Percentiles rank a stretch among this genome's conserved stretches.
Evolutionary conservation across 2,797 vertebrate species (phyloP).

Genomic region (Garrulus glandarius): DNA sequence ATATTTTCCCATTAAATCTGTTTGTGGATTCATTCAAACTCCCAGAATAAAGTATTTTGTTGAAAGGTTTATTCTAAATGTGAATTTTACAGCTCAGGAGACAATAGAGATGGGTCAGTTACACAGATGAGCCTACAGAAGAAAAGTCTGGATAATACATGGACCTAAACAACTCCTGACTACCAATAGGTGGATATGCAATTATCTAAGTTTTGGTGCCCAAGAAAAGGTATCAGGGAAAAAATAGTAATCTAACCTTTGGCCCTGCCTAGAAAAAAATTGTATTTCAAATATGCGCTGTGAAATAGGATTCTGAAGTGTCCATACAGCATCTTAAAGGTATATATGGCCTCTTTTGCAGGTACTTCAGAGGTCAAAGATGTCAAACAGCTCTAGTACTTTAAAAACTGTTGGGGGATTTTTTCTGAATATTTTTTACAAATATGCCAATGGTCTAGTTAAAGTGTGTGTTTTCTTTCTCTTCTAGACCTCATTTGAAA

Average conservation of each 20-base stretch:
- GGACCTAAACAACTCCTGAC: not conserved
- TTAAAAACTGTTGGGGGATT: not conserved
- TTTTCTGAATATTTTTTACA: not conserved
- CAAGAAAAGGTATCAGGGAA: not conserved
- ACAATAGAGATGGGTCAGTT: not conserved
- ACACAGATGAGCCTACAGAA: not conserved
- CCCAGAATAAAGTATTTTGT: not conserved
- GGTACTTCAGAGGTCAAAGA: not conserved
- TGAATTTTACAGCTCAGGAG: not conserved
- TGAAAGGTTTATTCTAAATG: not conserved
- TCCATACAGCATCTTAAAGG: not conserved
- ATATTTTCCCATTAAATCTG: not conserved
- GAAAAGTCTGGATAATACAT: not conserved
- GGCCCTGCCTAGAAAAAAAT: not conserved
- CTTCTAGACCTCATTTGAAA: not conserved
- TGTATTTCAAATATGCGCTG: not conserved
- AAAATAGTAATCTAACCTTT: not conserved
- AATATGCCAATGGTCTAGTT: not conserved
- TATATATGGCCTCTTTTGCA: not conserved
- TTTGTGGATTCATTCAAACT: not conserved
- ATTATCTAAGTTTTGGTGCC: not conserved
- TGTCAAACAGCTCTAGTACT: not conserved
- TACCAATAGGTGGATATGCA: not conserved
- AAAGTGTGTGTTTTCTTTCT: not conserved
- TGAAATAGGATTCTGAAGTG: not conserved